Base-by-base conservation (phyloP, 2,888 invertebrate species). In the Rhamphomyia laevipes region DNA sequence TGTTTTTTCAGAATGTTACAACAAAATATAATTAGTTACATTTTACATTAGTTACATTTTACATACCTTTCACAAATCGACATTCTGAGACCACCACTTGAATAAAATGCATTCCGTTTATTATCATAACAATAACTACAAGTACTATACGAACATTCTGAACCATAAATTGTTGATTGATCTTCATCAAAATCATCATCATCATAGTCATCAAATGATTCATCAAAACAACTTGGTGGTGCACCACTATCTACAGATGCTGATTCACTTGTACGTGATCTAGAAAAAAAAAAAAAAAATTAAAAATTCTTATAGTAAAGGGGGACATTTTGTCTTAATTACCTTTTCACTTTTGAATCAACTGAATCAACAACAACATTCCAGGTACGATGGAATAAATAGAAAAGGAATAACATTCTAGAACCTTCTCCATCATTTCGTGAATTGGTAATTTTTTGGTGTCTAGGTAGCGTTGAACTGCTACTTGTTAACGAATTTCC, bases 301-400 rank as follows among this genome's bases (percentile, higher is more conserved):
- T 33, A 45, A 17, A 43, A 38, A 16, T 43, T 43, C 37, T 16
- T 18, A 9, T 43, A 13, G 30, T n/a, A 35, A 17, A 16, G n/a
- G n/a, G n/a, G n/a, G n/a, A n/a, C n/a, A 30, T 7, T 31, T 2
- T 7, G 10, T 35, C 18, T 1, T 33, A 31, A 58, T 45, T 30
- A 58, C 77, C 74, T 65, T 72, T 77, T 65, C 52, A 63, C 61
- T 73, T 63, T 76, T 1, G 73, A 67, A 61, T 79, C 78, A 50
- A 78, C 74, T 56, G 77, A 76, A 52, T 80, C 80, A 43, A 80
- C 73, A 4, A 82, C 76, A 13, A 81, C 76, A 60, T 77, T 79
- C 82, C 82, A 83, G 13, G 82, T 82, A 55, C 82, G 77, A 59
- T 82, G 79, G 58, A 83, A 79, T 51, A 83, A 71, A 63, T 82